Percentiles rank a stretch among this genome's conserved stretches.
These are phyloP conservation scores for Nothobranchius kuhntae DNA, from an alignment of 2,113 vertebrate genomes.

Conservation along the genomic window DNA sequence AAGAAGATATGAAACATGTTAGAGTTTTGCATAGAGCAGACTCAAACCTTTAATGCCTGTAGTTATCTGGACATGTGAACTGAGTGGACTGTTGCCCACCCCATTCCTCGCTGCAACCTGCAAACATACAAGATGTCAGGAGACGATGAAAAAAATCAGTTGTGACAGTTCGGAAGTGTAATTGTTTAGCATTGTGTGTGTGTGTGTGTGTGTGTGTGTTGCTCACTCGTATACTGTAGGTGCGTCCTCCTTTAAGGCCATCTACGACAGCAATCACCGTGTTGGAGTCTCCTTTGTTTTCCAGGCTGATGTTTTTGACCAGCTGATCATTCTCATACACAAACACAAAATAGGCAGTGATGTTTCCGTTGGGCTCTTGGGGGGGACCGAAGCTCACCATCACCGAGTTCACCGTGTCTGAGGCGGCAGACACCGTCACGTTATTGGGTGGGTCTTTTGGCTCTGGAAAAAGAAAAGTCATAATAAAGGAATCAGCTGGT, in stretches of 20 bases:
- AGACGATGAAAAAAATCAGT: neutral
- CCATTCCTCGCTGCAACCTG: constrained; percentile 93
- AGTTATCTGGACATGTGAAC: constrained; percentile 87
- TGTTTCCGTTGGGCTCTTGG: constrained; percentile 90
- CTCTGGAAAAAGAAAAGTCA: constrained; percentile 73
- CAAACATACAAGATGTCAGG: constrained; percentile 16
- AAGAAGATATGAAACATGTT: constrained; percentile 3
- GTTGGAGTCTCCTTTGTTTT: constrained; percentile 79
- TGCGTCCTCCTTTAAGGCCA: constrained; percentile 92
- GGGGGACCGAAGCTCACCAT: constrained; percentile 90
- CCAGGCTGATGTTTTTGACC: constrained; percentile 81
- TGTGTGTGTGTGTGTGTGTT: neutral
- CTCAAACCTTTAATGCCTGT: constrained; percentile 92
- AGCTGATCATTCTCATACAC: constrained; percentile 84
- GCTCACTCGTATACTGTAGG: constrained; percentile 90
- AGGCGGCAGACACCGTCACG: constrained; percentile 86
- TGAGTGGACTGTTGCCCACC: constrained; percentile 91
- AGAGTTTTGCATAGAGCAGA: constrained; percentile 5
- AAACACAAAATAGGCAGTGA: constrained; percentile 87
- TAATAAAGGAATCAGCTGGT: neutral
- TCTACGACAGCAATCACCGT: constrained; percentile 85
- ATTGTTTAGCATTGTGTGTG: too few relatives aligned
- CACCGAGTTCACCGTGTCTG: constrained; percentile 89
- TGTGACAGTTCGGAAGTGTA: too few relatives aligned
- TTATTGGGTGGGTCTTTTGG: constrained; percentile 94